Base-by-base conservation (phyloP, 2,797 vertebrate genomes). In the Thaleichthys pacificus region DNA sequence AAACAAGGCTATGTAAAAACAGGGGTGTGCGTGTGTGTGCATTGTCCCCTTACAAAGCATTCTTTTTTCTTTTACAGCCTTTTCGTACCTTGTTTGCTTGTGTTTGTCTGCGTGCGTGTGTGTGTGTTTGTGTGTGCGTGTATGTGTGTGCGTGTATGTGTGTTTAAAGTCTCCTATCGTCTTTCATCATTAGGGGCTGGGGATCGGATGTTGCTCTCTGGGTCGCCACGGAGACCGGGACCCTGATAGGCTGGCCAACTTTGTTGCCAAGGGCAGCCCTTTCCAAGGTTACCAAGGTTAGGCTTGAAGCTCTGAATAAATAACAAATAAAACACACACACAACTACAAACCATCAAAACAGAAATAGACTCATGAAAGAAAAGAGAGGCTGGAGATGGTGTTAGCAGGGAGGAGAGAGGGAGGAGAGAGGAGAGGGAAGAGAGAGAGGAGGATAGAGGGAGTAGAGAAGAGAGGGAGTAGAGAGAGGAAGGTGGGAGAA, bases 261-360 rank as follows among this genome's bases (percentile, higher is more conserved):
- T 80, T 89, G 84, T 86, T 85, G 84, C 82, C 83, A 82, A 71
- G 83, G 83, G 87, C 76, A 78, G 85, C 81, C 78, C 83, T 88
- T 82, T 84, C 75, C 76, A 68, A 86, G 82, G 76, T 74, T 72
- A 80, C 81, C 68, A 74, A 85, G 88, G 85, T 89, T 88, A 81
- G 73, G 68, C 78, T 86, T 87, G 90, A 89, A 89, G 87, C 89
- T 77, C 80, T 81, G 72, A 74, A 81, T 82, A 85, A 82, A 70
- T 71, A 75, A 32, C 49, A 30, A 66, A 58, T 32, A 32, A 32
- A 32, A 32, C 3, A 32, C 30, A 32, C 30, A 28, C 26, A 14
- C 57, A 26, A 72, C 66, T 56, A 74, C 49, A 65, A 62, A 51
- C 47, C 70, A 21, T 71, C 49, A 69, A 57, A 70, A 68, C 70